A percentile compares a stretch with the other conserved stretches of the same genome.
phyloP scores from a whole-genome alignment of 2,797 vertebrate species.

The Pseudochromis fuscus region DNA sequence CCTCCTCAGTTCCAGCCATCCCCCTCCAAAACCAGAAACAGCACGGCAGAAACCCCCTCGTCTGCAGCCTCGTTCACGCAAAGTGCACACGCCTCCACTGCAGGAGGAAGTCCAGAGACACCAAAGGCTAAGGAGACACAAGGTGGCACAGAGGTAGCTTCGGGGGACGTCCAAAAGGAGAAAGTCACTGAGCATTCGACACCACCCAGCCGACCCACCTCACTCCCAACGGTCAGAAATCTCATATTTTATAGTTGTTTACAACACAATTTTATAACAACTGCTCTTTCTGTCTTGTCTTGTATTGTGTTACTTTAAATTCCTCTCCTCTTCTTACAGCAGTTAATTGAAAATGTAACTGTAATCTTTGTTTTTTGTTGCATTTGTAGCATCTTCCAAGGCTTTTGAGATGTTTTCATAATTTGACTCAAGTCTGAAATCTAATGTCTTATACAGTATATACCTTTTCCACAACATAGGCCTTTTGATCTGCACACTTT shows the following conservation, averaged over 20 bases:
- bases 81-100: background rate
- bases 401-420: background rate
- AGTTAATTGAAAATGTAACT: no score
- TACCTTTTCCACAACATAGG: background rate
- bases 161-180: conserved; percentile 26
- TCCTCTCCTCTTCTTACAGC: no score
- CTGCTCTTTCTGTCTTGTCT: no score
- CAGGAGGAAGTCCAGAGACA: conserved; percentile 10
- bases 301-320: no score
- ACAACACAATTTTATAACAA: background rate
- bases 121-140: conserved; percentile 12
- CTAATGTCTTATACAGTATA: no score
- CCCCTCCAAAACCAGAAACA: conserved; percentile 31
- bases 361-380: background rate
- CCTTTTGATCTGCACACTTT: background rate
- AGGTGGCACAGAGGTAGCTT: background rate
- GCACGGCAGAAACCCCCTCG: conserved; percentile 18
- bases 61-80: conserved; percentile 28
- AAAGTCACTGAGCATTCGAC: conserved; percentile 28
- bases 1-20: conserved; percentile 75
- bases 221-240: conserved; percentile 75
- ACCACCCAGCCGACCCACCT: conserved; percentile 69
- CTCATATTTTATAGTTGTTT: background rate
- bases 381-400: background rate
- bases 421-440: background rate